Evolutionary conservation across 2,888 invertebrate species (phyloP), one percentile per base, ranked within the genome.

Genomic region (Apocheima hispidaria): DNA sequence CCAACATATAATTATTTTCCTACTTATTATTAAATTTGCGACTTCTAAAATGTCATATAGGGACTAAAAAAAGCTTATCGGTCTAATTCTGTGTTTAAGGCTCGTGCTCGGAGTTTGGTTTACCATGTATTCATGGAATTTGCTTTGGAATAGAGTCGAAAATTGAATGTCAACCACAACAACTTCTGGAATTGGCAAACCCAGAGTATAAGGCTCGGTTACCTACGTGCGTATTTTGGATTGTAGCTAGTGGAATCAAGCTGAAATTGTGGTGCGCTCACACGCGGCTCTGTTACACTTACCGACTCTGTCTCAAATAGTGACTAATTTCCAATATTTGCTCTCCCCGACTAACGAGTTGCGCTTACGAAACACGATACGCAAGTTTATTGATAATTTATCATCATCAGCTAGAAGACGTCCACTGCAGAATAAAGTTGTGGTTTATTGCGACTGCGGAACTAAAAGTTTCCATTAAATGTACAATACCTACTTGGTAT

Each of bases 281-380:
- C 52, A 57, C 30, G 43, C 50, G 51, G 43, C 38, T 60, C 65
- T 57, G 58, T 68, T 67, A 72, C 4, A 4, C 9, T 7, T 72
- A 74, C 70, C 69, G 72, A 72, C 64, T 20, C 62, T 78, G 73
- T 79, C 68, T 74, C 74, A 70, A 73, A 75, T 79, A 73, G 74
- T 72, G 67, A 74, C 74, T 82, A 80, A 83, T 82, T 85, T 77
- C 61, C 71, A 60, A 74, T 80, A 79, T 81, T 83, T 79, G 71
- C 71, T 69, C 65, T 68, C 65, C 71, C 72, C 71, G 68, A 70
- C 73, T 70, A 69, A 62, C 63, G 68, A 67, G 74, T 75, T 74
- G 72, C 70, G 68, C 74, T 75, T 69, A 70, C 72, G 69, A 70
- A 73, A 68, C 71, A 73, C 69, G 65, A 68, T 66, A 65, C 59